Evolutionary conservation across 2,888 invertebrate species (phyloP).

Genomic region (Chaetogeoica ovagalla): DNA sequence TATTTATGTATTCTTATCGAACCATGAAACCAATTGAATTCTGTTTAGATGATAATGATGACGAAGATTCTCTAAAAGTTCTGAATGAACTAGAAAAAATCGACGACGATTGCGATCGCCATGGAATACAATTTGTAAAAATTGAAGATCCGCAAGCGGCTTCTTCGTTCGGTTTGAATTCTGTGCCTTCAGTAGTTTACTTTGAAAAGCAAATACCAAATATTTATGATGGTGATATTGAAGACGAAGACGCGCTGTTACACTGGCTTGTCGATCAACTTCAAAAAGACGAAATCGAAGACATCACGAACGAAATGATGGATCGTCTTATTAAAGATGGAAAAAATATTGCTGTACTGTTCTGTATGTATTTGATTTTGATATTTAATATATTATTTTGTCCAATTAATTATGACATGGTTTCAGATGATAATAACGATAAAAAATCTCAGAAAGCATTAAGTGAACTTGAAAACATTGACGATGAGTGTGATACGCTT

Average conservation of each 20-base stretch:
- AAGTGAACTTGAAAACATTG: constrained; percentile 88
- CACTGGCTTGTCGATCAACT: constrained; percentile 86
- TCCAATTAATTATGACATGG: neutral
- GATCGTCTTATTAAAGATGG: constrained; percentile 86
- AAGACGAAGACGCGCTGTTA: constrained; percentile 84
- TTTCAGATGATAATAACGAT: constrained; percentile 83
- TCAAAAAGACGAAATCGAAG: constrained; percentile 91
- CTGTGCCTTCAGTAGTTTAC: constrained; percentile 83
- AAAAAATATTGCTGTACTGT: constrained; percentile 84
- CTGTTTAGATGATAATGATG: constrained; percentile 81
- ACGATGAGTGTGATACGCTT: constrained; percentile 86
- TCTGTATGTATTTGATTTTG: constrained; percentile 69
- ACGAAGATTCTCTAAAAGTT: constrained; percentile 84
- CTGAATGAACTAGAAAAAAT: constrained; percentile 87
- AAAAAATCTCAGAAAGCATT: constrained; percentile 82
- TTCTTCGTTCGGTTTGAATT: constrained; percentile 82
- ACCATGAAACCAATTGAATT: neutral
- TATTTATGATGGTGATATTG: constrained; percentile 87
- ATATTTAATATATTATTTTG: neutral
- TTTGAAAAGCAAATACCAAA: constrained; percentile 92
- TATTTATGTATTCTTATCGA: neutral
- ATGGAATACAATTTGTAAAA: constrained; percentile 91
- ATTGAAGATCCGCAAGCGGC: constrained; percentile 86
- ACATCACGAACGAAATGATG: constrained; percentile 92
- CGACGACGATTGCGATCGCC: constrained; percentile 89